Conservation (phyloP, 2,888 invertebrate species). For the Crossocerus cetratus region DNA sequence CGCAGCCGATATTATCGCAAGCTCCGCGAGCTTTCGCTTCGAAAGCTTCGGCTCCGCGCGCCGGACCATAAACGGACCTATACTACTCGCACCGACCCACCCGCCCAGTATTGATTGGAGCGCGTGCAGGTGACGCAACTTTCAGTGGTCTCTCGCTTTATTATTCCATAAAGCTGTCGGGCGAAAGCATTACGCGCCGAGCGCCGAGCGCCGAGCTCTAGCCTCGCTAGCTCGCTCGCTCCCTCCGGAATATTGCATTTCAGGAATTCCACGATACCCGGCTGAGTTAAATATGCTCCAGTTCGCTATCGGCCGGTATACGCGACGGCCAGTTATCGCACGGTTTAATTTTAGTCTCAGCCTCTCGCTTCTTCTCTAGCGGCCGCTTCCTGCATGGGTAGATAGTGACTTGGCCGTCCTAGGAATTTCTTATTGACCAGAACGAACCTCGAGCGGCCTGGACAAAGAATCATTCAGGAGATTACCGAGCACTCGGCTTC, state of each 20-base stretch:
- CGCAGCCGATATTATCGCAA: too few species aligned
- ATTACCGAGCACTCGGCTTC: slow-evolving; percentile 24
- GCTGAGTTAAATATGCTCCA: neutral
- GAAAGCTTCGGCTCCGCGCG: too few species aligned
- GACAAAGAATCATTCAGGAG: slow-evolving; percentile 54
- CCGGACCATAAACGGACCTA: too few species aligned
- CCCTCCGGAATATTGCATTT: neutral
- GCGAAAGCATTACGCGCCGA: neutral
- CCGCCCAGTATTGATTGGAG: neutral
- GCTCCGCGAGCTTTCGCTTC: too few species aligned
- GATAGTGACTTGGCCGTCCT: slow-evolving; percentile 26
- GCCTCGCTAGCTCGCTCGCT: too few species aligned
- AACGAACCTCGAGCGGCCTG: slow-evolving; percentile 30
- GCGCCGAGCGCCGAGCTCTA: too few species aligned
- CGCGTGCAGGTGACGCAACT: neutral
- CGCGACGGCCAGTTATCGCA: slow-evolving; percentile 20
- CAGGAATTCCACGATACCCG: slow-evolving; percentile 2
- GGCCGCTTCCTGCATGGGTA: neutral
- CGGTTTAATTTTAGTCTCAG: slow-evolving; percentile 21
- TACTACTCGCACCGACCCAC: neutral
- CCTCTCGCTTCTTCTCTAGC: neutral
- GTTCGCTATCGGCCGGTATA: neutral
- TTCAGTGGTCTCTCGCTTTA: neutral
- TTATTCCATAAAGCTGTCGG: neutral
- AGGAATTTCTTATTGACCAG: slow-evolving; percentile 43